Evolutionary conservation across 2,888 invertebrate genomes (phyloP), one percentile per base, ranked within the genome.

Genomic region (Cosmia pyralina): DNA sequence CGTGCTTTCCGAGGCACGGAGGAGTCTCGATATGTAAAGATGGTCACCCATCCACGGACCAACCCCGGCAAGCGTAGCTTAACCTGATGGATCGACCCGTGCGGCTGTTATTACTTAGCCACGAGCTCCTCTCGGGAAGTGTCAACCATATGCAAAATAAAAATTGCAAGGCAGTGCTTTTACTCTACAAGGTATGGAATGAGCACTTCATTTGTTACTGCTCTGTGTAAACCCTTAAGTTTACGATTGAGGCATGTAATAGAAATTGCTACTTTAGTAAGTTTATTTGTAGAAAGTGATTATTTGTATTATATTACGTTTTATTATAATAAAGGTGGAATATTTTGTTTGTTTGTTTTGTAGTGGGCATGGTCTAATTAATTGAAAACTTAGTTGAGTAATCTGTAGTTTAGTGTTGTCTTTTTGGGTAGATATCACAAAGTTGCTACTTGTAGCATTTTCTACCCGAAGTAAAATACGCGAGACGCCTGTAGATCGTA

Each of bases 241-340:
- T 86, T 81, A 83, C 68, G 77, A 78, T 48, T 48, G 60, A 58
- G 41, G n/a, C 72, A 66, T 75, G 72, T 65, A 68, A 75, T 85
- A 80, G 74, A 69, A 75, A 83, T 75, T 57, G 75, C 60, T 75
- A 71, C 68, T 83, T 79, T 64, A 68, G 58, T 66, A 53, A 63
- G 53, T 75, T 59, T 82, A 65, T 71, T 83, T 75, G 68, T 62
- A 63, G 81, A 69, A 66, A 83, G 64, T 83, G 58, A 82, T 68
- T 69, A 64, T 66, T 15, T 58, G 17, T 57, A 60, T 77, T 71
- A 69, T 10, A 69, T 64, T 67, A 62, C 4, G 17, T 57, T 62
- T 7, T 22, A 60, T 10, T 48, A 13, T 17, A 13, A 55, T 8
- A 60, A 8, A 46, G 0, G 1, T 58, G 13, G 22, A 1, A 38